phyloP scores from a whole-genome alignment of 2,113 vertebrate species.

The Actenoides lindsayi region DNA sequence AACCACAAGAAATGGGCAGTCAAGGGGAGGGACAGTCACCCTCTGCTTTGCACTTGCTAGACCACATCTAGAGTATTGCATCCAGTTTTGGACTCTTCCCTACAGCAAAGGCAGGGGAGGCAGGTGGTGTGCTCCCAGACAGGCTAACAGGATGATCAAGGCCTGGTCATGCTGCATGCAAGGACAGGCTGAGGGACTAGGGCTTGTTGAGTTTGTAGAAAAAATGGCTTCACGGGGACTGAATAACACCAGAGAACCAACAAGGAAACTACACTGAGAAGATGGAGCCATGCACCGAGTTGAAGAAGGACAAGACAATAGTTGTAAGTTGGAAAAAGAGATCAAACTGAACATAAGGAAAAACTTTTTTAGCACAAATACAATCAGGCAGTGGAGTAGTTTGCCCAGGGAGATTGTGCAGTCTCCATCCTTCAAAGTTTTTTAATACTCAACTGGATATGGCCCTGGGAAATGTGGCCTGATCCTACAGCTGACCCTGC shows the following conservation, averaged over 20 bases:
- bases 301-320: not conserved
- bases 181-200: not conserved
- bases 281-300: not conserved
- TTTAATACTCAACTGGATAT: not conserved
- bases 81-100: accelerated
- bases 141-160: not conserved
- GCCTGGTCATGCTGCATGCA: not conserved
- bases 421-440: not conserved
- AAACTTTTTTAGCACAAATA: not conserved
- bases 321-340: not conserved
- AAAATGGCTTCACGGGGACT: not conserved
- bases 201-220: not conserved
- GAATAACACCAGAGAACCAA: not conserved
- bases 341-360: not conserved
- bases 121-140: not conserved
- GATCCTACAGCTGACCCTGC: not conserved
- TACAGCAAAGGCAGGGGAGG: not conserved
- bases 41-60: not conserved
- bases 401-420: not conserved
- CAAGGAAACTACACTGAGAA: not conserved
- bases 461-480: accelerated
- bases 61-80: not conserved
- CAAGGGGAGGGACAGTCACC: not conserved
- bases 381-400: not conserved
- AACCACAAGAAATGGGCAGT: not conserved